A percentile compares a stretch with the other conserved stretches of the same genome.
phyloP scores from a whole-genome alignment of 2,113 vertebrate species.

The Mixornis gularis region DNA sequence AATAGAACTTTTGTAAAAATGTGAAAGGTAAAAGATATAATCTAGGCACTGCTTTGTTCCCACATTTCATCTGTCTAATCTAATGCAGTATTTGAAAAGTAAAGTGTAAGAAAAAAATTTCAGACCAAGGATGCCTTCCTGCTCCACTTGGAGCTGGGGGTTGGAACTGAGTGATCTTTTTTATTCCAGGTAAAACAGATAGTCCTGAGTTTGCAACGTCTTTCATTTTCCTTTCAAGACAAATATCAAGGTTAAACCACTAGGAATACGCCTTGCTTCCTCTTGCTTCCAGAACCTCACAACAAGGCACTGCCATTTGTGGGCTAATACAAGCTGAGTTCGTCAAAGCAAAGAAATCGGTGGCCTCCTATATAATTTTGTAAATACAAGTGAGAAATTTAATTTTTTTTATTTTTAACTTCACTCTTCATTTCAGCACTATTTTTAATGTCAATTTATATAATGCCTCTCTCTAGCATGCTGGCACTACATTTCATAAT shows the following conservation, averaged over 20 bases:
- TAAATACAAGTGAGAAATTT: not conserved
- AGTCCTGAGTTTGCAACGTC: not conserved
- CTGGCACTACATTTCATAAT: not conserved
- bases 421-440: not conserved
- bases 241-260: not conserved
- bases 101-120: not conserved
- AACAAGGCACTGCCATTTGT: not conserved
- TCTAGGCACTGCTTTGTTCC: not conserved
- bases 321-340: not conserved
- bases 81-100: not conserved
- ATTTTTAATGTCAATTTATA: not conserved
- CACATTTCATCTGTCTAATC: not conserved
- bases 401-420: not conserved
- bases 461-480: not conserved
- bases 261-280: not conserved
- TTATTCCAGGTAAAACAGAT: not conserved
- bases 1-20: not conserved
- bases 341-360: not conserved
- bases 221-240: not conserved
- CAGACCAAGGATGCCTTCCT: not conserved
- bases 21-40: not conserved
- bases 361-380: not conserved
- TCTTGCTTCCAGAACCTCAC: not conserved
- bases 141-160: not conserved
- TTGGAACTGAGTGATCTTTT: not conserved